Base-by-base conservation (phyloP, 2,797 vertebrate species). In the Phrynocephalus forsythii region DNA sequence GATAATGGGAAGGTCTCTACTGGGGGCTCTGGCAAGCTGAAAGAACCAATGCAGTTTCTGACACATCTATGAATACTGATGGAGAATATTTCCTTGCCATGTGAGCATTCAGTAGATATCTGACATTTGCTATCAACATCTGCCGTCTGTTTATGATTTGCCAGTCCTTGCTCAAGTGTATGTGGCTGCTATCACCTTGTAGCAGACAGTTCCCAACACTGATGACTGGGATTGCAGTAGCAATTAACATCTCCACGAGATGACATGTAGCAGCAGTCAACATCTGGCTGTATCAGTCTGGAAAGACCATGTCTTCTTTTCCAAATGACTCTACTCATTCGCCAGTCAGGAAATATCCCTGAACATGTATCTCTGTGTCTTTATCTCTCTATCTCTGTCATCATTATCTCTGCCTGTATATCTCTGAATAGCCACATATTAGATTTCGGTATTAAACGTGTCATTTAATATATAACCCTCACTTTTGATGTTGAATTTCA, bases 181-280 rank as follows among this genome's bases (percentile, higher is more conserved):
- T 75, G 24, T 78, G 79, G 73, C 86, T 83, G 75, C 48, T 33
- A 75, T 52, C 79, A 82, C 66, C 20, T 67, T 75, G 79, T 52
- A 83, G 44, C 44, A 72, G 71, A 75, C 69, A 66, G 79, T 73
- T 81, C 80, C 79, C 81, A 69, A 86, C 85, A 86, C 69, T 50
- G 79, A 68, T 18, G 82, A 68, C 60, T 77, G 60, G 72, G 28
- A 77, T 77, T 67, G 63, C 72, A 77, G 86, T 30, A 33, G 80
- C 60, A 52, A 44, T 75, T 52, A 33, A 75, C 44, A 75, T 76
- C 33, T 87, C 66, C 77, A 56, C 77, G 72, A 87, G 86, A 48
- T 83, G 73, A 87, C 79, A 75, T 67, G 15, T 73, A 87, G 79
- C 79, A 87, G 86, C 71, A 76, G 86, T 87, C 79, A 75, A 76